Evolutionary conservation across 2,888 invertebrate species (phyloP).

Genomic region (Therioaphis trifolii): DNA sequence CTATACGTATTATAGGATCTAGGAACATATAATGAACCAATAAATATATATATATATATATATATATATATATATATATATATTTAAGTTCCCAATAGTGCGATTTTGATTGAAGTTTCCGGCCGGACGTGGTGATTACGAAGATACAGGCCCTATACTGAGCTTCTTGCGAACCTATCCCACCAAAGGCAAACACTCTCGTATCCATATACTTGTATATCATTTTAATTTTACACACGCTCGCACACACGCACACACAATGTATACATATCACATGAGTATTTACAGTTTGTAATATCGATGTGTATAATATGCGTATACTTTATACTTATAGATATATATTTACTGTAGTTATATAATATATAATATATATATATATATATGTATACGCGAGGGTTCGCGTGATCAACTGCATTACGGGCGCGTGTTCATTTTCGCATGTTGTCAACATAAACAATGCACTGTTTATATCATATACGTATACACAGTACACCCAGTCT

Average conservation of each 20-base stretch:
- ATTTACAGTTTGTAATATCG: no score
- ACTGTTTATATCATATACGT: constrained; percentile 4
- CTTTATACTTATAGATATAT: no score
- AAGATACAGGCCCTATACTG: neutral
- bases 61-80: no score
- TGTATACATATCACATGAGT: no score
- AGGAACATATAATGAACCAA: no score
- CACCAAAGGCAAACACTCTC: constrained; percentile 4
- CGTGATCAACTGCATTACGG: constrained; percentile 60
- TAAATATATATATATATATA: no score
- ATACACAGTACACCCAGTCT: constrained; percentile 23
- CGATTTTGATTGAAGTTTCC: constrained; percentile 57
- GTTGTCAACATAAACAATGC: constrained; percentile 62
- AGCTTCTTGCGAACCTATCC: neutral
- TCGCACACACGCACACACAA: neutral
- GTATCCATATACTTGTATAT: no score
- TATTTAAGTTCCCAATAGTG: neutral
- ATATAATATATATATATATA: neutral
- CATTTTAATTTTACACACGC: neutral
- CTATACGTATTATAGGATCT: no score
- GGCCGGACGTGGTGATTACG: no score
- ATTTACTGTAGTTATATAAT: no score
- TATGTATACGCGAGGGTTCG: constrained; percentile 35
- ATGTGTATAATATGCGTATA: no score
- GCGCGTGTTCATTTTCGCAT: constrained; percentile 60